These are phyloP conservation scores for Clusia tigrina DNA, from an alignment of 2,888 invertebrate species.

Conservation along the genomic window DNA sequence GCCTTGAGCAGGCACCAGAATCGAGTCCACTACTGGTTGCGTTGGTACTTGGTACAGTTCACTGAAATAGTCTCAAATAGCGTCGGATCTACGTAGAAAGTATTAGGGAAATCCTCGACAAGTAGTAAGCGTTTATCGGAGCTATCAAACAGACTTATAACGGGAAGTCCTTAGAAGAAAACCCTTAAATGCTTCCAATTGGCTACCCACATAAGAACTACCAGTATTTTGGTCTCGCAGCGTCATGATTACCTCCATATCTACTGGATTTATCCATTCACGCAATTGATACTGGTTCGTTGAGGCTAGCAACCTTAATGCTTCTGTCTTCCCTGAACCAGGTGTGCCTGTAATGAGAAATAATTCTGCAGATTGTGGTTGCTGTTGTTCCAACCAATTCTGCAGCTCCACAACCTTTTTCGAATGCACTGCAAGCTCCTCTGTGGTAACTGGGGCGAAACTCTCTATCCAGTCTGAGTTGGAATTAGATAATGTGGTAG, in stretches of 20 bases:
- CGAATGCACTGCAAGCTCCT: conserved; percentile 76
- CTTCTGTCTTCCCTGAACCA: conserved; percentile 84
- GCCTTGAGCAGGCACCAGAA: conserved; percentile 76
- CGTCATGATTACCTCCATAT: conserved; percentile 68
- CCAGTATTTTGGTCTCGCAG: conserved; percentile 49
- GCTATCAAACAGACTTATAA: conserved; percentile 66
- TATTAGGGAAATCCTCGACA: conserved; percentile 86
- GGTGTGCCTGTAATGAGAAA: conserved; percentile 83
- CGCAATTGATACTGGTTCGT: conserved; percentile 66
- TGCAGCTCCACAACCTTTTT: conserved; percentile 80
- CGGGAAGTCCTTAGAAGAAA: conserved; percentile 82
- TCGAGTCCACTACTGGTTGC: conserved; percentile 71
- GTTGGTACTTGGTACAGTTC: conserved; percentile 68
- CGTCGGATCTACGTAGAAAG: conserved; percentile 72
- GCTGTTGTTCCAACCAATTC: conserved; percentile 68
- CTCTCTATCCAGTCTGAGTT: conserved; percentile 71
- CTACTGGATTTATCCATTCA: conserved; percentile 86
- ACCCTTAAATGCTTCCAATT: conserved; percentile 76
- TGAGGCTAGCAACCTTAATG: conserved; percentile 73
- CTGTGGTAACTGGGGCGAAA: conserved; percentile 69
- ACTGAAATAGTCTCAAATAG: conserved; percentile 76
- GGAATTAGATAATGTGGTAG: no score
- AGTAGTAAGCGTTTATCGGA: conserved; percentile 70
- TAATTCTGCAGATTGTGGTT: conserved; percentile 62
- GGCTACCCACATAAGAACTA: conserved; percentile 64